A percentile compares a stretch with the other conserved stretches of the same genome.
Conservation (phyloP, 1,140 invertebrate species). For the Tetragnatha versicolor region DNA sequence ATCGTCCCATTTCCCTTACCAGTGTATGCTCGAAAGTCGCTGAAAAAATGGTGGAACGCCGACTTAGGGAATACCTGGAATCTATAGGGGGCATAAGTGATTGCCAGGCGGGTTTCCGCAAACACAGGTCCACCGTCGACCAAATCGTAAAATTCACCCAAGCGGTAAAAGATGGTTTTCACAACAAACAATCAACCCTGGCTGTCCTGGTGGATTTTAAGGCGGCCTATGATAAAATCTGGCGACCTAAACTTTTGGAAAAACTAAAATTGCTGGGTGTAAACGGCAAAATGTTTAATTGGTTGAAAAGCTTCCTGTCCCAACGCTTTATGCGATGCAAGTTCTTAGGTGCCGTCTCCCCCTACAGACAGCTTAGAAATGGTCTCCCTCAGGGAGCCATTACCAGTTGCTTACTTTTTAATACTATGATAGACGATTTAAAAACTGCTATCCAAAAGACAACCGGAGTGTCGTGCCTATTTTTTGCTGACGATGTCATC, state of each 20-base stretch:
- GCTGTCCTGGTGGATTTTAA: constrained; percentile 36
- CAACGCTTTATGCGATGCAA: background rate
- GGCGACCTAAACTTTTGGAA: constrained; percentile 15
- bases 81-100: too few relatives aligned
- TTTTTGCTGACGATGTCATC: constrained; percentile 23
- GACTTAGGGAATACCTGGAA: too few relatives aligned
- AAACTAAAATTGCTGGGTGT: background rate
- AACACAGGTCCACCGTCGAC: constrained; percentile 4
- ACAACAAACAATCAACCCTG: constrained; percentile 28
- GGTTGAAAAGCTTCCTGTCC: constrained; percentile 8
- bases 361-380: constrained; percentile 7
- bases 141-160: background rate
- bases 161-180: constrained; percentile 20
- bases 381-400: constrained; percentile 17
- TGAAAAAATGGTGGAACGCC: background rate
- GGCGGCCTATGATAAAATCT: constrained; percentile 28
- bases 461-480: constrained; percentile 15
- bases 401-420: constrained; percentile 14
- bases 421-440: background rate
- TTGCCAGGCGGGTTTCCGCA: too few relatives aligned
- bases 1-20: background rate
- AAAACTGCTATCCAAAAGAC: too few relatives aligned
- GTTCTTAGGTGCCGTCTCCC: background rate
- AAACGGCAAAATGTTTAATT: constrained; percentile 9
- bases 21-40: background rate